A percentile compares a stretch with the other conserved stretches of the same genome.
These are phyloP conservation scores for Limonius californicus DNA, from an alignment of 1,140 invertebrate genomes.

Conservation along the genomic window DNA sequence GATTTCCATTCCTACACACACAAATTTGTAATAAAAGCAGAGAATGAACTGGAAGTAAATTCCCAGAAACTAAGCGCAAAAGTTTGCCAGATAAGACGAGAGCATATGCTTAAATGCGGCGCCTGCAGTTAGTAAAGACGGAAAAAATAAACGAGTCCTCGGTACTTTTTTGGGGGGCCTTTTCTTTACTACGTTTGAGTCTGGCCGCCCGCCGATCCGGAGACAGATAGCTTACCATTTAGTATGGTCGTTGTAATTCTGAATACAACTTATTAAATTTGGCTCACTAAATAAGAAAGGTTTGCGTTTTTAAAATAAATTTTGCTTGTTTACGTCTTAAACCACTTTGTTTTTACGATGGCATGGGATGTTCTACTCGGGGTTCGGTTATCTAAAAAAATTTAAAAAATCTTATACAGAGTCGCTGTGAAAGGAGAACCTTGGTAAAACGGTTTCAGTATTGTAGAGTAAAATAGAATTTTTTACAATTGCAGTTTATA, in stretches of 20 bases:
- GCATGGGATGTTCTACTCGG: no score
- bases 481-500: no score
- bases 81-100: no score
- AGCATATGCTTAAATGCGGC: background rate
- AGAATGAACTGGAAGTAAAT: no score
- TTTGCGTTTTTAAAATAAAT: background rate
- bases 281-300: background rate
- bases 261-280: background rate
- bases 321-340: background rate
- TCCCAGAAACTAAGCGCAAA: no score
- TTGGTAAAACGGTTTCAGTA: no score
- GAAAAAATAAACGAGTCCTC: conserved; percentile 1
- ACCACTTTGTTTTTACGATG: background rate
- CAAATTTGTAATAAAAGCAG: no score
- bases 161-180: conserved; percentile 1
- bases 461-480: no score
- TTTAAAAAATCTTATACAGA: no score
- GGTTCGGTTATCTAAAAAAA: no score
- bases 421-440: no score
- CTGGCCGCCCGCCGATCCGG: background rate
- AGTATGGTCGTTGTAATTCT: background rate
- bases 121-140: background rate
- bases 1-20: no score
- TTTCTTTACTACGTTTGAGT: background rate
- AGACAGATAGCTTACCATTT: background rate